phyloP scores from a whole-genome alignment of 2,113 vertebrate species.

The Prinia subflava region DNA sequence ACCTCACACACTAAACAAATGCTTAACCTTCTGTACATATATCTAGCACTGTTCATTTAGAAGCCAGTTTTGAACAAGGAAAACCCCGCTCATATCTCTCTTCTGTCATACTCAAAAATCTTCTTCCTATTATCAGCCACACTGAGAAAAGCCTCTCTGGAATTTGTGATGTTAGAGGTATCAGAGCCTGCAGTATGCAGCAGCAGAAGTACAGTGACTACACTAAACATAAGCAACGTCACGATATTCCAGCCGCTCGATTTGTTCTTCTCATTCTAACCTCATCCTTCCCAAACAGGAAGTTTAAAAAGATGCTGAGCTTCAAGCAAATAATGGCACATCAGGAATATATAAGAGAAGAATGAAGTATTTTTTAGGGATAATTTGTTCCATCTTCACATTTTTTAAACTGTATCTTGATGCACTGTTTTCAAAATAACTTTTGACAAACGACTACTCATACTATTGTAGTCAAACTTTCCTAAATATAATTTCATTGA shows the following conservation, averaged over 20 bases:
- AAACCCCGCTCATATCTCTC: neutral
- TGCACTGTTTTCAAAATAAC: neutral
- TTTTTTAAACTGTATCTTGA: neutral
- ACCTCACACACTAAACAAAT: neutral
- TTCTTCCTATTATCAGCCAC: neutral
- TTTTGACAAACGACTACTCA: neutral
- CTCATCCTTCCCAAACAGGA: neutral
- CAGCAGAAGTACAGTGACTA: neutral
- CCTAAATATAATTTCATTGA: neutral
- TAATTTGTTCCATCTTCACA: neutral
- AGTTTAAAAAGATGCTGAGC: neutral
- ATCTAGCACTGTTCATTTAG: rapidly evolving
- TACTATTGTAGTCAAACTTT: neutral
- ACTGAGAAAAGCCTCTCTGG: neutral
- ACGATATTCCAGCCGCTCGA: rapidly evolving
- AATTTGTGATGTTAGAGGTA: neutral
- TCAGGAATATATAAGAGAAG: neutral
- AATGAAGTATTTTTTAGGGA: neutral
- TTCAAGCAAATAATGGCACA: neutral
- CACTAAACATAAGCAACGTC: neutral
- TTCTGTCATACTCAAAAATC: neutral
- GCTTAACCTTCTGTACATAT: neutral
- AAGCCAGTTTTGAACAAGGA: neutral
- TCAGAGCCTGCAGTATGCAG: neutral
- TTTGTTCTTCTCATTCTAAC: neutral